Percentiles rank a stretch among this genome's conserved stretches.
These are phyloP conservation scores for Coleophora flavipennella DNA, from an alignment of 2,888 invertebrate species.

Conservation along the genomic window DNA sequence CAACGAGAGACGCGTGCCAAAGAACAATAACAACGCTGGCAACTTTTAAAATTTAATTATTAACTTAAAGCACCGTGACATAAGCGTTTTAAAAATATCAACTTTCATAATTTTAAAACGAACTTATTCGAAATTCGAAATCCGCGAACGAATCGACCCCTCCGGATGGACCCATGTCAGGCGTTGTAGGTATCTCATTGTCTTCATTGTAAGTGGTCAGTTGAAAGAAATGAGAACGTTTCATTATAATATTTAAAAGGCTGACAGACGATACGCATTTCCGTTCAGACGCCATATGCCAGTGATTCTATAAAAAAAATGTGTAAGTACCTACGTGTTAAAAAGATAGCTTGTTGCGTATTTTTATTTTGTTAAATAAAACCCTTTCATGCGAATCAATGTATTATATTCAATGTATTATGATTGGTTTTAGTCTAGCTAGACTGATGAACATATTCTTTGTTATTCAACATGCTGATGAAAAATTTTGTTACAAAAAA, in stretches of 20 bases:
- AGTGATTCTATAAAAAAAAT: constrained; percentile 42
- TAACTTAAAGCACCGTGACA: constrained; percentile 4
- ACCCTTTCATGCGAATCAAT: constrained; percentile 8
- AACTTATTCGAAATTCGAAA: constrained; percentile 27
- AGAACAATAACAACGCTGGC: no score
- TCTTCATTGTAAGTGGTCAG: constrained; percentile 66
- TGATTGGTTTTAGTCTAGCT: not conserved
- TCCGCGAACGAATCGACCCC: constrained; percentile 30
- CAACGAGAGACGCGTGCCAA: not conserved
- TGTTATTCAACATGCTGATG: no score
- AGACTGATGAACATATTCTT: not conserved
- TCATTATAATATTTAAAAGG: constrained; percentile 61
- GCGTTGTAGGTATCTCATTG: constrained; percentile 46
- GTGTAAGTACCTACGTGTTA: constrained; percentile 20
- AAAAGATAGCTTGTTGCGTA: constrained; percentile 28
- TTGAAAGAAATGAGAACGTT: constrained; percentile 59
- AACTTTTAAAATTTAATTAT: constrained; percentile 7
- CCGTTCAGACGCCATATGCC: constrained; percentile 62
- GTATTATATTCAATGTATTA: no score
- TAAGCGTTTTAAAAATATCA: constrained; percentile 4
- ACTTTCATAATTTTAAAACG: constrained; percentile 12
- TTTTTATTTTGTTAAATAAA: constrained; percentile 11
- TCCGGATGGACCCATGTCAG: constrained; percentile 54
- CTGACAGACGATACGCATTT: constrained; percentile 68
- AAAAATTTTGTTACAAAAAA: no score